Percentiles rank a stretch among this genome's conserved stretches.
phyloP scores from a whole-genome alignment of 2,888 invertebrate genomes.

The Loripinus fragilis region DNA sequence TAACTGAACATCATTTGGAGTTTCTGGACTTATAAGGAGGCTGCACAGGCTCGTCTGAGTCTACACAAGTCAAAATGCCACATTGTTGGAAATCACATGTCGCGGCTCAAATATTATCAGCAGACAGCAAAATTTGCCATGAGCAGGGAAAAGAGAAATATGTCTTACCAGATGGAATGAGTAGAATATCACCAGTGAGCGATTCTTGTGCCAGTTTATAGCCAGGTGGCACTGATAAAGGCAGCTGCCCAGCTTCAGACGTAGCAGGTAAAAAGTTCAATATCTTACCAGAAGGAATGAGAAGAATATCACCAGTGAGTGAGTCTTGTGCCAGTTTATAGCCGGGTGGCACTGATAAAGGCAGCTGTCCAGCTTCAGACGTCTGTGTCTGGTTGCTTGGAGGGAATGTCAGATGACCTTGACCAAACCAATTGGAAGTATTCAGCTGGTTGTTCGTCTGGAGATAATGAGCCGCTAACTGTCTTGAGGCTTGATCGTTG shows the following conservation, averaged over 20 bases:
- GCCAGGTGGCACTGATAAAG: slow-evolving; percentile 88
- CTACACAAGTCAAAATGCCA: no score
- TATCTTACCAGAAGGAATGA: slow-evolving; percentile 67
- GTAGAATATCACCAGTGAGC: slow-evolving; percentile 91
- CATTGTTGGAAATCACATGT: no score
- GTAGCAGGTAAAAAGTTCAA: slow-evolving; percentile 28
- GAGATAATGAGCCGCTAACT: slow-evolving; percentile 60
- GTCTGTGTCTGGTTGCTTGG: slow-evolving; percentile 48
- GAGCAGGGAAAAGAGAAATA: no score
- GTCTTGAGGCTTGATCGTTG: slow-evolving; percentile 64
- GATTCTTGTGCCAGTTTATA: slow-evolving; percentile 94
- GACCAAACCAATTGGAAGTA: slow-evolving; percentile 68
- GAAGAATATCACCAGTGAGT: slow-evolving; percentile 91
- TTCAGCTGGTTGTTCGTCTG: slow-evolving; percentile 58
- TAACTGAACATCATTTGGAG: no score
- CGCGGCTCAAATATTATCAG: no score
- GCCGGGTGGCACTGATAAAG: slow-evolving; percentile 88
- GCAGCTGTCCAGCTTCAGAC: slow-evolving; percentile 57
- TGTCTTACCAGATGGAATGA: slow-evolving; percentile 70
- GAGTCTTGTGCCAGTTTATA: slow-evolving; percentile 94
- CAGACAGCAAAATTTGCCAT: no score
- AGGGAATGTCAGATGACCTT: slow-evolving; percentile 51
- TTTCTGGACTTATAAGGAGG: no score
- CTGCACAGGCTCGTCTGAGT: no score
- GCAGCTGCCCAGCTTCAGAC: slow-evolving; percentile 57